Evolutionary conservation across 1,140 invertebrate genomes (phyloP).

Genomic region (Drusus annulatus): DNA sequence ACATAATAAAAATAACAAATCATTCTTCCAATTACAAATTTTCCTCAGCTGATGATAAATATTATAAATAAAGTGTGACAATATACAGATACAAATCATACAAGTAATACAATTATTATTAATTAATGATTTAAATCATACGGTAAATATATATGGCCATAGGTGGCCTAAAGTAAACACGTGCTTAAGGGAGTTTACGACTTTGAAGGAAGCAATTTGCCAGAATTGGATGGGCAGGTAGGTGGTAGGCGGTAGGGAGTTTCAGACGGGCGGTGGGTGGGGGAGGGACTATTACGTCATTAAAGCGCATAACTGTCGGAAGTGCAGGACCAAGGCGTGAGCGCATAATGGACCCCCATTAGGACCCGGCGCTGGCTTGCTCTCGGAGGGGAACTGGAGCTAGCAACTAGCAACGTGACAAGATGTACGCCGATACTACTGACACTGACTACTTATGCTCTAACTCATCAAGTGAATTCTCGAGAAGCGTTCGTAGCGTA

Average conservation of each 20-base stretch:
- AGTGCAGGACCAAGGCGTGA: neutral
- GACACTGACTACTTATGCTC: no score
- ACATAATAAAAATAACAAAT: no score
- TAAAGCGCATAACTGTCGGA: constrained; percentile 36
- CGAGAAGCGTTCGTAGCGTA: no score
- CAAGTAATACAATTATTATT: no score
- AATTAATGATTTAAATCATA: no score
- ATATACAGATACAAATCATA: no score
- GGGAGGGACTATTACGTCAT: constrained; percentile 29
- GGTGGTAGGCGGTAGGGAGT: neutral
- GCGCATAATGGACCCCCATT: constrained; percentile 6
- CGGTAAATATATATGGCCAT: neutral
- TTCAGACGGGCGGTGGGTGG: neutral
- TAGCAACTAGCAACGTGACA: neutral
- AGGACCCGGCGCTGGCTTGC: neutral
- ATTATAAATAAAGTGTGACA: no score
- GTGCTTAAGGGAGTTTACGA: constrained; percentile 9
- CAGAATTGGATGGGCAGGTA: constrained; percentile 49
- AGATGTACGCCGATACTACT: neutral
- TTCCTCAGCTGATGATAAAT: no score
- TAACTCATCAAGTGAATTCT: no score
- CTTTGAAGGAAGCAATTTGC: constrained; percentile 48
- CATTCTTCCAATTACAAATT: no score
- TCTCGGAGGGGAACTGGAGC: neutral
- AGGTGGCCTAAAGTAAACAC: neutral